phyloP scores from a whole-genome alignment of 2,888 invertebrate genomes.

The Synanthedon formicaeformis region DNA sequence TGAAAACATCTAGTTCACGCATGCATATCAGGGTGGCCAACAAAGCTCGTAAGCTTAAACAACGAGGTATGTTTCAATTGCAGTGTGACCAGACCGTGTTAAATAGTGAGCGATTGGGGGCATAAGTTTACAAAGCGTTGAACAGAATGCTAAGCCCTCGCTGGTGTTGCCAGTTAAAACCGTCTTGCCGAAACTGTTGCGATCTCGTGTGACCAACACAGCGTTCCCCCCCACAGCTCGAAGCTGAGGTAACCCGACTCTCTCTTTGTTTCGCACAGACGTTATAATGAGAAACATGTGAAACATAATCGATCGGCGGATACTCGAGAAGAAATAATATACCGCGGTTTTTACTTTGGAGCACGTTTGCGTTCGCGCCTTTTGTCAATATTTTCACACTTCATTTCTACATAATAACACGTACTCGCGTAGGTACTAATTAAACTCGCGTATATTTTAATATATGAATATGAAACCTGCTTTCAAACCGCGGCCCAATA shows the following conservation, averaged over 20 bases:
- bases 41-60: too few relatives aligned
- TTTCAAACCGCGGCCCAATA: too few relatives aligned
- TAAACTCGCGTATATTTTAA: too few relatives aligned
- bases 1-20: too few relatives aligned
- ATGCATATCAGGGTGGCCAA: too few relatives aligned
- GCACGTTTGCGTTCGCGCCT: slow-evolving; percentile 22
- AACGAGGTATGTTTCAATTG: too few relatives aligned
- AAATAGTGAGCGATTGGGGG: too few relatives aligned
- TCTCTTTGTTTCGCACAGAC: slow-evolving; percentile 63
- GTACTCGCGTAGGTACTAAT: too few relatives aligned
- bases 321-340: slow-evolving; percentile 52
- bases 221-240: slow-evolving; percentile 33
- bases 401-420: background rate
- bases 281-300: slow-evolving; percentile 66
- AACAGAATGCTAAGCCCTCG: slow-evolving; percentile 10
- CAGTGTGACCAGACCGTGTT: too few relatives aligned
- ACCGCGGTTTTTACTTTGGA: slow-evolving; percentile 30
- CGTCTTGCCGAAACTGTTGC: slow-evolving; percentile 43
- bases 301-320: slow-evolving; percentile 58
- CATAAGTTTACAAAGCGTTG: slow-evolving; percentile 29
- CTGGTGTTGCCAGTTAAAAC: slow-evolving; percentile 35
- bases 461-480: too few relatives aligned
- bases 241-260: slow-evolving; percentile 46
- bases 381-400: slow-evolving; percentile 14
- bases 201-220: slow-evolving; percentile 53